Percentiles rank a stretch among this genome's conserved stretches.
These are phyloP conservation scores for Caranx ignobilis DNA, from an alignment of 2,113 vertebrate genomes.

Conservation along the genomic window DNA sequence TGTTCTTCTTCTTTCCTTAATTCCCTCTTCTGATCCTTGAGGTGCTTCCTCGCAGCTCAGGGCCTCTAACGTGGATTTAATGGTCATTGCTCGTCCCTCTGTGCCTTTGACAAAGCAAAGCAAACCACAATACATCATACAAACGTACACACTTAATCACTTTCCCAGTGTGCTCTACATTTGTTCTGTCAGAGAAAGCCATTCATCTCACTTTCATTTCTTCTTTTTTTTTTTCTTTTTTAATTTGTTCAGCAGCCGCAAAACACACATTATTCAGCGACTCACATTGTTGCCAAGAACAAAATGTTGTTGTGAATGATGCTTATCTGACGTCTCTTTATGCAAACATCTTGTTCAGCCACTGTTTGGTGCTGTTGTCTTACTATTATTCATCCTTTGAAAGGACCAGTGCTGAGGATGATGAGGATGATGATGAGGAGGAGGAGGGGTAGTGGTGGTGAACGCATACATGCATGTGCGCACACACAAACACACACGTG, in stretches of 20 bases:
- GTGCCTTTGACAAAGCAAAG: conserved; percentile 17
- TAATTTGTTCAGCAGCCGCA: background rate
- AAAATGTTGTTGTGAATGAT: conserved; percentile 23
- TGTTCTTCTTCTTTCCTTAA: background rate
- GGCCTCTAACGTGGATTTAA: conserved; percentile 50
- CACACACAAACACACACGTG: conserved; percentile 46
- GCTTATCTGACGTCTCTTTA: conserved; percentile 35
- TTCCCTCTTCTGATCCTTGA: conserved; percentile 28
- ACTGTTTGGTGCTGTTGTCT: conserved; percentile 81
- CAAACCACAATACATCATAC: conserved; percentile 54
- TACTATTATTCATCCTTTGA: conserved; percentile 55
- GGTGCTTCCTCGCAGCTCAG: conserved; percentile 27
- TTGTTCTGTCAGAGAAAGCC: conserved; percentile 38
- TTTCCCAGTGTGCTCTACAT: conserved; percentile 17
- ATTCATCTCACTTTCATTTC: conserved; percentile 21
- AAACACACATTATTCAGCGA: background rate
- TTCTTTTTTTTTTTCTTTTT: background rate
- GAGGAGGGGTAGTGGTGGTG: background rate
- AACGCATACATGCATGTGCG: conserved; percentile 27
- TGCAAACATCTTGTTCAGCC: conserved; percentile 64
- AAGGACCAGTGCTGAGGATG: conserved; percentile 38
- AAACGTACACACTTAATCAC: conserved; percentile 39
- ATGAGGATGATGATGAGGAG: no score
- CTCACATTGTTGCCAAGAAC: conserved; percentile 11
- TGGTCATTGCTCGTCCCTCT: conserved; percentile 35